Percentiles rank a stretch among this genome's conserved stretches.
Conservation (phyloP, 2,888 invertebrate genomes). For the Pseudococcus viburni region DNA sequence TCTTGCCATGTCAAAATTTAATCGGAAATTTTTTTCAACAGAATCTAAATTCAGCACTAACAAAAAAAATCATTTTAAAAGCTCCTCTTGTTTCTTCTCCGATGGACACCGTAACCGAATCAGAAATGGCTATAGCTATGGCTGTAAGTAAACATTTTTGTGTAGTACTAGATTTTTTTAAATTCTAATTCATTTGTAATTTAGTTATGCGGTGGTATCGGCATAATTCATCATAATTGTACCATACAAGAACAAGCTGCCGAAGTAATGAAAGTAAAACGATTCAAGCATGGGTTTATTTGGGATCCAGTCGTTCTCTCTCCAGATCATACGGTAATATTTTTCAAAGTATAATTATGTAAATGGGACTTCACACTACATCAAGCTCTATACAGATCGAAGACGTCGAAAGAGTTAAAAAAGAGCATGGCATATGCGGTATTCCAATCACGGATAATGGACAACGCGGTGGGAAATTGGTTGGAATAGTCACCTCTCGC, state of each 20-base stretch:
- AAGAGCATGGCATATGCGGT: constrained; percentile 93
- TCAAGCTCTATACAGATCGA: constrained; percentile 73
- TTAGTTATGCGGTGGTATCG: constrained; percentile 93
- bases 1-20: neutral
- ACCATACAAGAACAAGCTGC: constrained; percentile 93
- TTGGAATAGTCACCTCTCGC: constrained; percentile 97
- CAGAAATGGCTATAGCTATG: constrained; percentile 99
- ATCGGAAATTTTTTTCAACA: constrained; percentile 69
- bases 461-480: constrained; percentile 89
- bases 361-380: constrained; percentile 32
- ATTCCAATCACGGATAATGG: constrained; percentile 97
- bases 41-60: constrained; percentile 91
- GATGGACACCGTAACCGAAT: constrained; percentile 99
- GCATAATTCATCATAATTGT: constrained; percentile 98
- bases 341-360: neutral
- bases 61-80: constrained; percentile 88
- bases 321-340: constrained; percentile 82
- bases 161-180: constrained; percentile 25
- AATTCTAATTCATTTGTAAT: constrained; percentile 68
- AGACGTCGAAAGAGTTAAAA: constrained; percentile 92
- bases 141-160: constrained; percentile 77
- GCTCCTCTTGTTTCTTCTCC: constrained; percentile 97
- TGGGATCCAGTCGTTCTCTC: constrained; percentile 95
- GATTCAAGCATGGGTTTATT: constrained; percentile 99
- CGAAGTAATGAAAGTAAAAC: constrained; percentile 97